These are phyloP conservation scores for Pristionchus exspectatus DNA, from an alignment of 2,888 invertebrate species.

Conservation along the genomic window DNA sequence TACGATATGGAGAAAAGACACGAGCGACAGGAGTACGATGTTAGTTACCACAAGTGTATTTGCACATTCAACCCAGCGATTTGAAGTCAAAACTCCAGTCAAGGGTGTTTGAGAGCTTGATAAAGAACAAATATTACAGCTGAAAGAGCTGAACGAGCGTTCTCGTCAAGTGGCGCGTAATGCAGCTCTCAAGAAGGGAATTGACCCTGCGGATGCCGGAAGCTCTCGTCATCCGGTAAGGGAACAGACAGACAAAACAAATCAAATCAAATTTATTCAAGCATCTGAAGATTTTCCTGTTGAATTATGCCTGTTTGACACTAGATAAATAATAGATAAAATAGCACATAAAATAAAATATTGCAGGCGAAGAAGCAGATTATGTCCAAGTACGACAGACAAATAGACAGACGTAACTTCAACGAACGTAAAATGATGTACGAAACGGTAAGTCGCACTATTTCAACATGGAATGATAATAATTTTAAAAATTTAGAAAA, in stretches of 20 bases:
- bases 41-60: slow-evolving; percentile 56
- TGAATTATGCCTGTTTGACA: not conserved
- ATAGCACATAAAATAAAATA: not conserved
- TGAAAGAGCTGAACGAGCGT: slow-evolving; percentile 78
- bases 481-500: slow-evolving; percentile 64
- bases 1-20: slow-evolving; percentile 78
- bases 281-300: too few relatives aligned
- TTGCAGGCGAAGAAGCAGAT: slow-evolving; percentile 95
- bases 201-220: slow-evolving; percentile 69
- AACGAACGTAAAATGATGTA: slow-evolving; percentile 75
- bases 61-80: not conserved
- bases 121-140: slow-evolving; percentile 60
- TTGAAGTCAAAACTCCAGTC: too few relatives aligned
- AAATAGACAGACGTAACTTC: slow-evolving; percentile 90
- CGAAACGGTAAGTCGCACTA: slow-evolving; percentile 70
- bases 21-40: slow-evolving; percentile 78
- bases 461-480: not conserved
- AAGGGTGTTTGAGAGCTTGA: too few relatives aligned
- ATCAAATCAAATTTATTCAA: too few relatives aligned
- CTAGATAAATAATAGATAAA: not conserved
- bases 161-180: slow-evolving; percentile 76
- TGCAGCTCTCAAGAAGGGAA: slow-evolving; percentile 73
- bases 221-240: slow-evolving; percentile 67
- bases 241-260: too few relatives aligned
- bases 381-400: slow-evolving; percentile 98